Percentiles rank a stretch among this genome's conserved stretches.
Evolutionary conservation across 2,113 vertebrate genomes (phyloP).

Genomic region (Carassius carassius): DNA sequence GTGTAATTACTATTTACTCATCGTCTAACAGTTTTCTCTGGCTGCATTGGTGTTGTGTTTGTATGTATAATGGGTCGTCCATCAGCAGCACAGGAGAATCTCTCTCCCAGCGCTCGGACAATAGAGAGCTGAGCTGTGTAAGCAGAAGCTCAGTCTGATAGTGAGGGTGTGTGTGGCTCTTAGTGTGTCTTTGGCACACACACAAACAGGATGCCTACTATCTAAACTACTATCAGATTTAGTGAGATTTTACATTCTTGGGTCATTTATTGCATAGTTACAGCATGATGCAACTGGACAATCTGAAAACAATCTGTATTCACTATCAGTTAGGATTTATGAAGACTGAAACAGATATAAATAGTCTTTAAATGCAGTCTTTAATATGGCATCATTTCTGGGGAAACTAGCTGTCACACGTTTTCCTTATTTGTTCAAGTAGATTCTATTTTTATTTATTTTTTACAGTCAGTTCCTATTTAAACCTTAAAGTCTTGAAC

Average conservation of each 20-base stretch:
- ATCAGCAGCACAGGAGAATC: constrained; percentile 26
- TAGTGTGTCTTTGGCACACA: not conserved
- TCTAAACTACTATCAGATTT: not conserved
- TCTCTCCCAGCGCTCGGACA: constrained; percentile 27
- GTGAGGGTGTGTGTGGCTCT: not conserved
- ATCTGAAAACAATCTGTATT: not conserved
- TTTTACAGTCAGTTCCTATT: not conserved
- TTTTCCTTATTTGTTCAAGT: not conserved
- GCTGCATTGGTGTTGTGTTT: not conserved
- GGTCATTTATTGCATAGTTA: not conserved
- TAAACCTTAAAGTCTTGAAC: not conserved
- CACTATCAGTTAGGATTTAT: not conserved
- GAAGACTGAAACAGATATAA: not conserved
- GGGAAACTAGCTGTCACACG: no score
- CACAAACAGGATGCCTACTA: not conserved
- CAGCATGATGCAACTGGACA: not conserved
- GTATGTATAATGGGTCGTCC: not conserved
- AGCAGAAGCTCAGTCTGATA: constrained; percentile 21
- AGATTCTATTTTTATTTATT: not conserved
- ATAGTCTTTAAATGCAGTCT: not conserved
- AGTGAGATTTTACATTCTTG: not conserved
- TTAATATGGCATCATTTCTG: not conserved
- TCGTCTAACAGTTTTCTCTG: not conserved
- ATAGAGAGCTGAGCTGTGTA: constrained; percentile 33
- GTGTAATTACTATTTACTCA: not conserved